phyloP scores from a whole-genome alignment of 2,797 vertebrate genomes.

The Pelobates cultripes region DNA sequence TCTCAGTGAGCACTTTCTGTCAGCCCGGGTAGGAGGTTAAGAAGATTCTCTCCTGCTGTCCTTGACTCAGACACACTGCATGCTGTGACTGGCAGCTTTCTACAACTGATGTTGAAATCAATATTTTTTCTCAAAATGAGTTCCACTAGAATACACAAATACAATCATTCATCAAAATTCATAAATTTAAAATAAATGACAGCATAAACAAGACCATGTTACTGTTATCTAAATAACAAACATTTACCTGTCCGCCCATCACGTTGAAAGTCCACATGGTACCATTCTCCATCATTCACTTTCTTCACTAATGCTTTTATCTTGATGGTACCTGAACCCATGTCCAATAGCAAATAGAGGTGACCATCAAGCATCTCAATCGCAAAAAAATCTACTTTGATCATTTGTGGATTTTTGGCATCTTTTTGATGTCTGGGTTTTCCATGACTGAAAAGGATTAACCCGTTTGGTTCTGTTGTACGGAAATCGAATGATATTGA shows the following conservation, averaged over 20 bases:
- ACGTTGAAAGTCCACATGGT: slow-evolving; percentile 97
- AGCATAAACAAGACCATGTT: no score
- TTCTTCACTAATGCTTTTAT: slow-evolving; percentile 93
- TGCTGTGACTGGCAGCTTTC: no score
- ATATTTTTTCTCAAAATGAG: no score
- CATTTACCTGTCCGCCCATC: slow-evolving; percentile 91
- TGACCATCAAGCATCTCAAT: slow-evolving; percentile 98
- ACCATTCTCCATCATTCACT: slow-evolving; percentile 98
- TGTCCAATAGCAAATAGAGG: slow-evolving; percentile 92
- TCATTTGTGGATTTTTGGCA: slow-evolving; percentile 86
- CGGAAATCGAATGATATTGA: slow-evolving; percentile 98
- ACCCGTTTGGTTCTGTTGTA: slow-evolving; percentile 95
- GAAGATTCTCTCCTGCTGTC: no score
- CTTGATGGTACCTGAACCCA: slow-evolving; percentile 98
- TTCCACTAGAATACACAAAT: no score
- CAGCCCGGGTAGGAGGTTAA: no score
- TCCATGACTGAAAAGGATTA: slow-evolving; percentile 96
- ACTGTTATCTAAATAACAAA: not conserved
- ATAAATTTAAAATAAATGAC: no score
- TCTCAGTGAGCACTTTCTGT: no score
- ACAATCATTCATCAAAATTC: no score
- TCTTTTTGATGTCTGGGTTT: slow-evolving; percentile 93
- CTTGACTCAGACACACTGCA: no score
- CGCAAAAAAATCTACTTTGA: slow-evolving; percentile 97
- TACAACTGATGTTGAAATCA: no score